Base-by-base conservation (phyloP, 2,113 vertebrate species). In the Pachycephala philippinensis region DNA sequence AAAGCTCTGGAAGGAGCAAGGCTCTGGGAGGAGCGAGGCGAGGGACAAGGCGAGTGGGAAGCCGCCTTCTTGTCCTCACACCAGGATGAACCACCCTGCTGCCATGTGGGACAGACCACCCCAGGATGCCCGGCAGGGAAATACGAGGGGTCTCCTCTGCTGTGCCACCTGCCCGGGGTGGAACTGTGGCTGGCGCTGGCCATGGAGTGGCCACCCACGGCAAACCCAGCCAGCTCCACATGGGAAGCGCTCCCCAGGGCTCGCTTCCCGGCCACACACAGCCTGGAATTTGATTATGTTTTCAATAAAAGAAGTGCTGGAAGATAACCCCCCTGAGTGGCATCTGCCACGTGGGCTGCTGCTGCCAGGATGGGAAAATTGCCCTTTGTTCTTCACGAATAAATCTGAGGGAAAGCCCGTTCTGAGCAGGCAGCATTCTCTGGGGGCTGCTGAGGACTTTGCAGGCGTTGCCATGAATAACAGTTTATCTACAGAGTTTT, bases 401-500 rank as follows among this genome's bases (percentile, higher is more conserved):
- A 91, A 94, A 95, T 91, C 89, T 9, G 54, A 91, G 89, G 95
- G 84, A 96, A 94, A 96, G 54, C 87, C 95, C 79, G 39, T 59
- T 44, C 57, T 40, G 88, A 79, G 91, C 93, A 91, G 93, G 91
- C 93, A 83, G 84, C 6, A 1, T 83, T 97, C 93, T 70, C 93
- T n/a, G 47, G 94, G 91, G 93, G 85, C 91, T 91, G 93, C 96
- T 69, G 86, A 95, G 90, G 94, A 94, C 94, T 95, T 94, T 63
- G 24, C 89, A 89, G 93, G 87, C 94, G 19, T 77, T 81, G 66
- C 84, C 84, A 72, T 85, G 93, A 96, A 96, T 96, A 96, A 91
- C 91, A 87, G 94, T 96, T 97, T 97, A 94, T 97, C 94, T 94
- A 78, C 60, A 76, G 84, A 87, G 84, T 77, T 96, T 77, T 50